Base-by-base conservation (phyloP, 92 coral and sea anemone genomes). In the Metridium senile region DNA sequence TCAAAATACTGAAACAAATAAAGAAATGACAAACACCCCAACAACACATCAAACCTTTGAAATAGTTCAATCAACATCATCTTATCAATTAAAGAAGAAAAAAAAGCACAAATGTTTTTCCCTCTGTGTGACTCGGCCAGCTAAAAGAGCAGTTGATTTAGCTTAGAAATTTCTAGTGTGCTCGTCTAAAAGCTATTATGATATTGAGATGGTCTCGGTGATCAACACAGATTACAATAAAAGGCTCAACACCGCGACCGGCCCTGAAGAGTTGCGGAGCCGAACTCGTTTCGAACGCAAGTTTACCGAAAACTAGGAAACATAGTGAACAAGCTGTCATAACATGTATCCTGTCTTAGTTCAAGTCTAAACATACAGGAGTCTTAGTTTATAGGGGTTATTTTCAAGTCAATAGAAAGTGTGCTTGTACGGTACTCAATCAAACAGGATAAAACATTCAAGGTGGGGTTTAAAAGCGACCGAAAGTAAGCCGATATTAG, bases 251-350 rank as follows among this genome's bases (percentile, higher is more conserved):
- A 47, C 33, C 22, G 78, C 78, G 78, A 29, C 34, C 65, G 66
- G 58, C 30, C 31, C 45, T 72, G 35, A 72, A 56, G 64, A 33
- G 54, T 57, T 62, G 78, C 78, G 67, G 78, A 73, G 76, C 78
- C 78, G 78, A 73, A 73, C 19, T 32, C 57, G 28, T 17, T 73
- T 57, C 8, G 78, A 73, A 45, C 32, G 30, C 20, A 35, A 33
- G 64, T 33, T 58, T 58, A 33, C 54, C 78, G 67, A 62, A 73
- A 58, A 18, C 78, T 57, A 73, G 78, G 78, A 73, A 73, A 39
- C 78, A 58, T 11, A 1, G 54, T 33, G 49, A 72, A 53, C 62
- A 23, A 56, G 28, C 67, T 62, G 78, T 73, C 67, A 73, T 7
- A 7, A 33, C 68, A 28, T 63, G 78, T 73, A 73, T 73, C 78